Evolutionary conservation across 2,113 vertebrate species (phyloP).

Genomic region (Eolophus roseicapilla): DNA sequence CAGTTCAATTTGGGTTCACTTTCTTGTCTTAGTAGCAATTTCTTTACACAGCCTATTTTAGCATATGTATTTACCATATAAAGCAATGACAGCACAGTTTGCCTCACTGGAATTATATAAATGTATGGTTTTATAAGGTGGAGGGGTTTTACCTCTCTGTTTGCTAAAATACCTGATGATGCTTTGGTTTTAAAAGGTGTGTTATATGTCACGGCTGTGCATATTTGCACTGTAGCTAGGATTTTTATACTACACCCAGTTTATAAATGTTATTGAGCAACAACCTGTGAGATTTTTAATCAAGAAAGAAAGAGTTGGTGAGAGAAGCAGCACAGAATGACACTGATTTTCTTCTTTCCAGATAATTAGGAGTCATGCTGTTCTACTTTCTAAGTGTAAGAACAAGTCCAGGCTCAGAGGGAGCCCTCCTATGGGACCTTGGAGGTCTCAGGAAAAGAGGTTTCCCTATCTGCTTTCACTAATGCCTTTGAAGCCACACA

Average conservation of each 20-base stretch:
- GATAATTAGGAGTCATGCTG: neutral
- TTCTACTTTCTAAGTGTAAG: neutral
- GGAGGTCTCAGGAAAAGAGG: neutral
- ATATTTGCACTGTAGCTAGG: neutral
- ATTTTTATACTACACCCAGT: neutral
- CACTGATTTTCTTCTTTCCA: neutral
- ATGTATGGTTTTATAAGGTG: neutral
- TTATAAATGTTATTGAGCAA: neutral
- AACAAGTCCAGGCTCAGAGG: neutral
- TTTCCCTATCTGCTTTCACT: neutral
- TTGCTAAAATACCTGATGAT: slow-evolving; percentile 6
- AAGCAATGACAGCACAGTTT: neutral
- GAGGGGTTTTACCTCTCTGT: neutral
- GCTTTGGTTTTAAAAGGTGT: neutral
- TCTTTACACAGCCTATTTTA: slow-evolving; percentile 33
- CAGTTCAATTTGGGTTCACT: slow-evolving; percentile 20
- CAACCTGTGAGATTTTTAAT: neutral
- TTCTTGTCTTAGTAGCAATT: slow-evolving; percentile 37
- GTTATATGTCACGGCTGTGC: neutral
- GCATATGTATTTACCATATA: slow-evolving; percentile 11
- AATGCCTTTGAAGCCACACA: neutral
- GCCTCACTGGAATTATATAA: neutral
- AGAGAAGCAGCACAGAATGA: neutral
- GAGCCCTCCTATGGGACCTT: neutral
- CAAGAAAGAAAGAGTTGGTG: neutral